Evolutionary conservation across 1,140 invertebrate species (phyloP).

Genomic region (Anastrepha obliqua): DNA sequence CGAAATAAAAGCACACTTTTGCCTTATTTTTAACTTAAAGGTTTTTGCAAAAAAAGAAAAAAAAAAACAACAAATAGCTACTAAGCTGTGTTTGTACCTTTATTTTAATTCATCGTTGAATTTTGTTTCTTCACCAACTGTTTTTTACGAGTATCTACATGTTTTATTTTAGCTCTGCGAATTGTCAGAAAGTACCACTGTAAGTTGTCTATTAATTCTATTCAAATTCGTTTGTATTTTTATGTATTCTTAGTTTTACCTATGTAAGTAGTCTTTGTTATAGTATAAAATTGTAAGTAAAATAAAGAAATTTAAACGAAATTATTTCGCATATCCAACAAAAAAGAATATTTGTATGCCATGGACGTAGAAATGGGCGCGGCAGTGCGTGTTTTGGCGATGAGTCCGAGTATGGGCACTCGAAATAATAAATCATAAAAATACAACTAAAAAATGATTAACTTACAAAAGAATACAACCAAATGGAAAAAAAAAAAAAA

Average conservation of each 20-base stretch:
- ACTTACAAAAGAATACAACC: slow-evolving; percentile 33
- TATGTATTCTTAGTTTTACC: not conserved
- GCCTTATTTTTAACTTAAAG: slow-evolving; percentile 24
- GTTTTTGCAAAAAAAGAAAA: not conserved
- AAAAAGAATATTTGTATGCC: not conserved
- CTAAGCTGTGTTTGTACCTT: not conserved
- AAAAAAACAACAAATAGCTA: too few species aligned
- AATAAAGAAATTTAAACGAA: not conserved
- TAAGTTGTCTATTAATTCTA: slow-evolving; percentile 4
- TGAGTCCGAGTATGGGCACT: not conserved
- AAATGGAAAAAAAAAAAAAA: not conserved
- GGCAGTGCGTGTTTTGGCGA: not conserved
- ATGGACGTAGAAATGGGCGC: not conserved
- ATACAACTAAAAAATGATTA: slow-evolving; percentile 44
- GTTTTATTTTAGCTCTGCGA: not conserved
- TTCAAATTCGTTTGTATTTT: slow-evolving; percentile 23
- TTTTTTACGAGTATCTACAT: not conserved
- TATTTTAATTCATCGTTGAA: slow-evolving; percentile 6
- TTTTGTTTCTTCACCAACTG: not conserved
- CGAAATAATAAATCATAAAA: slow-evolving; percentile 26
- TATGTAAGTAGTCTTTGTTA: slow-evolving; percentile 42
- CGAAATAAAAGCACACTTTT: slow-evolving; percentile 15
- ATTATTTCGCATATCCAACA: slow-evolving; percentile 25
- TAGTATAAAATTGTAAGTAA: slow-evolving; percentile 41
- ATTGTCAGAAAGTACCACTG: not conserved